Base-by-base conservation (phyloP, 2,888 invertebrate genomes). In the Mamestra brassicae region DNA sequence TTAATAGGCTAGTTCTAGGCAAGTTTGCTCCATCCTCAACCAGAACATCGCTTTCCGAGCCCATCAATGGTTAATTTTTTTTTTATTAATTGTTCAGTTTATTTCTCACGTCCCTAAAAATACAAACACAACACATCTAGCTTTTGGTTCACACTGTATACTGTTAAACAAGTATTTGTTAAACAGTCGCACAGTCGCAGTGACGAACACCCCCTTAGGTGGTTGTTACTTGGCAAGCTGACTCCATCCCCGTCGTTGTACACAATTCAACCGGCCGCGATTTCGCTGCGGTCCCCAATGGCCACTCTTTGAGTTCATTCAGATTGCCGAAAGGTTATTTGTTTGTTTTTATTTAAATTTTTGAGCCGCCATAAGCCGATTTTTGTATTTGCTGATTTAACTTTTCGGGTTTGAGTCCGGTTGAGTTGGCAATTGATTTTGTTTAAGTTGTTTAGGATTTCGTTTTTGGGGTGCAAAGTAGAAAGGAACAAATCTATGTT, bases 311-410 rank as follows among this genome's bases (percentile, higher is more conserved):
- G 76, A 71, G 73, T 77, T 65, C 74, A 73, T 79, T 78, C 78
- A 78, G 61, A 71, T 67, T 71, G 74, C 62, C 38, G 42, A 69
- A 76, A 63, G 65, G 74, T 78, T 80, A 80, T 83, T 86, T 79
- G 69, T 78, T 76, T 72, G 38, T 80, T 80, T 81, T 81, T 77
- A 74, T 85, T 87, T 76, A 76, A 76, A 81, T 85, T 78, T 78
- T 60, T 58, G 69, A 64, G 60, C 65, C 71, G 58, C 77, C 62
- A 76, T 75, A 83, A 87, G 73, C 79, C 67, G 72, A 83, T 80
- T 83, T 78, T 65, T 64, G 71, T 65, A 71, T 86, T 84, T 80
- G 52, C 74, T 57, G 68, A 77, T 63, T 72, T 64, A 81, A 78
- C 65, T 72, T 80, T 75, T 78, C n/a, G 61, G 50, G 52, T 69